Evolutionary conservation across 37 sponge, comb jelly and placozoan genomes (phyloP).

Genomic region (Aplysina aerophoba): DNA sequence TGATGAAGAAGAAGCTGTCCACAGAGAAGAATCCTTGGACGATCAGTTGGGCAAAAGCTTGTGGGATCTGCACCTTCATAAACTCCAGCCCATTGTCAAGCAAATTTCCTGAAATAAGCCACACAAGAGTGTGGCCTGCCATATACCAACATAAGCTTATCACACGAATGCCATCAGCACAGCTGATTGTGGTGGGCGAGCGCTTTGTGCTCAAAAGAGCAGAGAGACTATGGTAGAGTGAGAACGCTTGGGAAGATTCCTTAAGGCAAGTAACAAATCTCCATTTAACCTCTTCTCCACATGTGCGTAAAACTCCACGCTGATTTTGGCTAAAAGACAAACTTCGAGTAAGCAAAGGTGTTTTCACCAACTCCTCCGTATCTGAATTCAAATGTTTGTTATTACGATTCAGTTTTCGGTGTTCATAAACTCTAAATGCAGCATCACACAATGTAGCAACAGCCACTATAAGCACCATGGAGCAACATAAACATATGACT

Average conservation of each 20-base stretch:
- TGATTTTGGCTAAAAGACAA: too few relatives aligned
- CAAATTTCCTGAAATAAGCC: neutral
- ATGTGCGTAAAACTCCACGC: too few relatives aligned
- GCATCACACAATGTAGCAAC: conserved; percentile 38
- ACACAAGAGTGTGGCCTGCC: conserved; percentile 51
- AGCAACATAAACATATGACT: conserved; percentile 50
- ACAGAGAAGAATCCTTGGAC: conserved; percentile 72
- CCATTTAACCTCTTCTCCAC: too few relatives aligned
- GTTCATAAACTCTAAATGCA: neutral
- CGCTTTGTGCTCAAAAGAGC: conserved; percentile 64
- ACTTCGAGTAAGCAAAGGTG: too few relatives aligned
- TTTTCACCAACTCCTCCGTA: too few relatives aligned
- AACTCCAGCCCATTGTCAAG: conserved; percentile 21
- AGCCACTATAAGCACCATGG: conserved; percentile 25
- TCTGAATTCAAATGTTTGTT: too few relatives aligned
- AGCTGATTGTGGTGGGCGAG: conserved; percentile 63
- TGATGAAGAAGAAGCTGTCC: conserved; percentile 83
- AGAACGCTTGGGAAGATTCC: conserved; percentile 58
- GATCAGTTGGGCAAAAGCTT: conserved; percentile 60
- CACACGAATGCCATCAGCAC: conserved; percentile 80
- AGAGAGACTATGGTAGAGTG: conserved; percentile 68
- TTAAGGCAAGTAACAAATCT: neutral
- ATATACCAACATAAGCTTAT: conserved; percentile 93
- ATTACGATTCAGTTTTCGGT: too few relatives aligned
- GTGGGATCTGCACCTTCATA: neutral